Conservation (phyloP, 2,797 vertebrate genomes). For the Falco berigora region DNA sequence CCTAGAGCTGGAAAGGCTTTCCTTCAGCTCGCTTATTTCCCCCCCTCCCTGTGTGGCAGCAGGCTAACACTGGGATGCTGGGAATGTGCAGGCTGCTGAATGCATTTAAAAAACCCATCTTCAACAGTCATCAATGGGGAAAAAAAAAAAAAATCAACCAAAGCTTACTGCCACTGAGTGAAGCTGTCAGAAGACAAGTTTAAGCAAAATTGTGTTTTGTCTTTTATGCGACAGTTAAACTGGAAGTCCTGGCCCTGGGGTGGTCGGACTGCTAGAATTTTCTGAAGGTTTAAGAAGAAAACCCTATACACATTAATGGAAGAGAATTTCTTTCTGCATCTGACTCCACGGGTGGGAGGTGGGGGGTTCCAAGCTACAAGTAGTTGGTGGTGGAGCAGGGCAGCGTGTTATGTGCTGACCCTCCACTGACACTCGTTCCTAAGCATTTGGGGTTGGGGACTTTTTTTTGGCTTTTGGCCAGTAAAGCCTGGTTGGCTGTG, state of each 20-base stretch:
- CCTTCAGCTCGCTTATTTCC: neutral
- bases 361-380: neutral
- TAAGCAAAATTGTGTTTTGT: neutral
- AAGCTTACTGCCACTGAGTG: neutral
- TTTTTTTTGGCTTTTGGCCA: neutral
- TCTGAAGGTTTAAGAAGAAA: neutral
- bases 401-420: neutral
- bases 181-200: neutral
- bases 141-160: too few relatives aligned
- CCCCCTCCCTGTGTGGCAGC: too few relatives aligned
- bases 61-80: rapidly evolving
- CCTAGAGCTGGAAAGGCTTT: neutral
- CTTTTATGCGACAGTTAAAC: neutral
- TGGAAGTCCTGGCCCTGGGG: neutral
- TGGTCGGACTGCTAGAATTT: neutral
- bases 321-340: neutral
- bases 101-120: neutral
- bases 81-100: neutral
- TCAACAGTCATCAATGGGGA: neutral
- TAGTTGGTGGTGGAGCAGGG: neutral
- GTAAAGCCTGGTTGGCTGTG: neutral
- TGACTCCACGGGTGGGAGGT: neutral
- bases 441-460: neutral
- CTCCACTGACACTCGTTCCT: neutral
- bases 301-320: rapidly evolving